These are phyloP conservation scores for Patella ulyssiponensis DNA, from an alignment of 2,888 invertebrate species.

Conservation along the genomic window DNA sequence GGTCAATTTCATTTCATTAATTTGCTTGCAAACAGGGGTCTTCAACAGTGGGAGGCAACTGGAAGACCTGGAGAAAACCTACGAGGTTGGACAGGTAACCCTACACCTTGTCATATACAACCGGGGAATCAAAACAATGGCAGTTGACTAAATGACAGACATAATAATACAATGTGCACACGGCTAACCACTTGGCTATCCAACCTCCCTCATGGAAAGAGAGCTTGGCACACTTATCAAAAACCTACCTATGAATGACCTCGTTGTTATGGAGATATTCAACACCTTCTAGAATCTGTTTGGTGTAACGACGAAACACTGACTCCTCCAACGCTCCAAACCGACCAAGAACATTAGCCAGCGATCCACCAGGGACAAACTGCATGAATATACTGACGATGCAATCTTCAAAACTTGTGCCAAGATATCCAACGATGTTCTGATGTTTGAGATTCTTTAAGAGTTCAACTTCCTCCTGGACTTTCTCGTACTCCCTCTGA, in stretches of 20 bases:
- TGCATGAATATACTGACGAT: slow-evolving; percentile 72
- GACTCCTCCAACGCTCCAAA: slow-evolving; percentile 72
- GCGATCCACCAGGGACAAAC: slow-evolving; percentile 72
- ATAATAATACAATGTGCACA: too few species aligned
- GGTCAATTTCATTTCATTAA: too few species aligned
- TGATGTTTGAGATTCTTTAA: slow-evolving; percentile 70
- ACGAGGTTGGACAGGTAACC: too few species aligned
- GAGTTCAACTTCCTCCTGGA: slow-evolving; percentile 72
- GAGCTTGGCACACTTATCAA: too few species aligned
- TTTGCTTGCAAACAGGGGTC: too few species aligned
- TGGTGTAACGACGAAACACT: slow-evolving; percentile 70
- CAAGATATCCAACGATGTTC: slow-evolving; percentile 72
- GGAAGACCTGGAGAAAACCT: too few species aligned
- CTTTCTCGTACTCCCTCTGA: slow-evolving; percentile 69
- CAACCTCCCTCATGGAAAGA: too few species aligned
- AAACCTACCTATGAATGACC: slow-evolving; percentile 71
- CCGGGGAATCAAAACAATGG: too few species aligned
- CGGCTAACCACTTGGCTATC: too few species aligned
- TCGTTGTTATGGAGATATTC: slow-evolving; percentile 71
- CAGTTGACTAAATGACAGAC: too few species aligned
- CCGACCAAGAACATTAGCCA: slow-evolving; percentile 68
- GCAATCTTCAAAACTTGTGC: slow-evolving; percentile 70
- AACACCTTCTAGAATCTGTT: slow-evolving; percentile 72
- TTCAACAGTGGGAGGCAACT: too few species aligned
- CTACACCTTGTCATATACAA: too few species aligned